Conservation (phyloP, 1,140 invertebrate genomes). For the Atopsyche davidsoni region DNA sequence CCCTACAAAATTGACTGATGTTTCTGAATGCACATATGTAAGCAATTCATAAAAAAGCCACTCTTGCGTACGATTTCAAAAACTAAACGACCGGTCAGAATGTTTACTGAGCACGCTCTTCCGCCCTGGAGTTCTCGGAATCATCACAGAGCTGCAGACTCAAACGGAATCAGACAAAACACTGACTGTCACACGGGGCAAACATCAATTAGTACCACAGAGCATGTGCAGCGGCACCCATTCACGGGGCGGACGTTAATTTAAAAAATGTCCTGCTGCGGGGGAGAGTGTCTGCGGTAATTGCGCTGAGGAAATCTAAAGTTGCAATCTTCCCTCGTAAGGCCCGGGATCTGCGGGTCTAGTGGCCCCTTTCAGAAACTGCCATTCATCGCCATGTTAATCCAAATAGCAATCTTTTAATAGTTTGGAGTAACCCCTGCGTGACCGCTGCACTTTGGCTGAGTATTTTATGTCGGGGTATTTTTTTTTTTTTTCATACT, state of each 20-base stretch:
- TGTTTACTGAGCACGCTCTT: too few relatives aligned
- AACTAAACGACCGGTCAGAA: too few relatives aligned
- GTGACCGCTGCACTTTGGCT: neutral
- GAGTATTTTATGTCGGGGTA: neutral
- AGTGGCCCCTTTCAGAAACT: slow-evolving; percentile 3
- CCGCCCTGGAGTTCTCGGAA: too few relatives aligned
- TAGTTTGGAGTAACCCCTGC: slow-evolving; percentile 6
- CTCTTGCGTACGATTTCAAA: too few relatives aligned
- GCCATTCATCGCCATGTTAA: slow-evolving; percentile 13
- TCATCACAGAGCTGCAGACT: too few relatives aligned
- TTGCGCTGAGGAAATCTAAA: slow-evolving; percentile 16
- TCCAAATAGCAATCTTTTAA: slow-evolving; percentile 19
- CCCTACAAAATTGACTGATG: too few relatives aligned
- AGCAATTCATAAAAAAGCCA: too few relatives aligned
- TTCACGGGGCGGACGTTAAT: slow-evolving; percentile 10
- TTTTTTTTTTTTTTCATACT: slow-evolving; percentile 1
- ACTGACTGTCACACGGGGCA: too few relatives aligned
- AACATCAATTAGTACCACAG: too few relatives aligned
- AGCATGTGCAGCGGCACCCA: too few relatives aligned
- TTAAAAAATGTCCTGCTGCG: slow-evolving; percentile 6
- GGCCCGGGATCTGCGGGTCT: neutral
- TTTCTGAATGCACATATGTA: too few relatives aligned
- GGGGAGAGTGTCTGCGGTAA: slow-evolving; percentile 7
- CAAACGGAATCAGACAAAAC: too few relatives aligned
- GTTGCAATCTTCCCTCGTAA: slow-evolving; percentile 17